phyloP scores from a whole-genome alignment of 37 sponge, comb jelly and placozoan species.

The Geodia barretti region DNA sequence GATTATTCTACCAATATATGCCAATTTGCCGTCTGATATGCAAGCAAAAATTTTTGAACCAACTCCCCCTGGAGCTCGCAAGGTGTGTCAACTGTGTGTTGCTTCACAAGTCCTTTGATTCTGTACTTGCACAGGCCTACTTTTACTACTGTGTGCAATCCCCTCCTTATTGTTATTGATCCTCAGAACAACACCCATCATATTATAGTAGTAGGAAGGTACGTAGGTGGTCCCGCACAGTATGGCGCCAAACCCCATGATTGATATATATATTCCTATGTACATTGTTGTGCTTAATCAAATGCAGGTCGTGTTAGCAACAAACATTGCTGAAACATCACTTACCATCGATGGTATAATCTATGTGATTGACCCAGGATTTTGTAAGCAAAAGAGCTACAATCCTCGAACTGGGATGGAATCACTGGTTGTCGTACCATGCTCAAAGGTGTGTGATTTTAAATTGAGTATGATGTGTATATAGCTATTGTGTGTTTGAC shows the following conservation, averaged over 20 bases:
- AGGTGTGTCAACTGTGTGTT: constrained; percentile 56
- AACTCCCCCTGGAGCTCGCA: constrained; percentile 98
- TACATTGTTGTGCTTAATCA: not conserved
- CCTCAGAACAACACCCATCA: too few species aligned
- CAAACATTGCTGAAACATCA: constrained; percentile 98
- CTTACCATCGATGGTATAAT: constrained; percentile 99
- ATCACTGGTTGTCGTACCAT: constrained; percentile 88
- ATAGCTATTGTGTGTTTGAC: not conserved
- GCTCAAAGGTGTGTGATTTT: constrained; percentile 82
- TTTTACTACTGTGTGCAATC: too few species aligned
- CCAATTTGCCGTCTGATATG: constrained; percentile 98
- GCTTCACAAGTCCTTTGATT: not conserved
- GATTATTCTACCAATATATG: constrained; percentile 94
- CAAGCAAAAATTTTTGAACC: constrained; percentile 99
- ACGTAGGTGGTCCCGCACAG: too few species aligned
- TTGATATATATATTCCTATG: not conserved
- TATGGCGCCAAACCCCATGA: too few species aligned
- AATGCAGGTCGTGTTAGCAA: constrained; percentile 92
- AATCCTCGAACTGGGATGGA: constrained; percentile 95
- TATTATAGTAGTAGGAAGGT: too few species aligned
- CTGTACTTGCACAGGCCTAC: too few species aligned
- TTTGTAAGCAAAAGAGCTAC: constrained; percentile 96
- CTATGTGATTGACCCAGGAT: constrained; percentile 99
- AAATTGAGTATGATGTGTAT: too few species aligned
- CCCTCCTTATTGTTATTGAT: too few species aligned